Evolutionary conservation across 1,140 invertebrate species (phyloP).

Genomic region (Neodiprion virginianus): DNA sequence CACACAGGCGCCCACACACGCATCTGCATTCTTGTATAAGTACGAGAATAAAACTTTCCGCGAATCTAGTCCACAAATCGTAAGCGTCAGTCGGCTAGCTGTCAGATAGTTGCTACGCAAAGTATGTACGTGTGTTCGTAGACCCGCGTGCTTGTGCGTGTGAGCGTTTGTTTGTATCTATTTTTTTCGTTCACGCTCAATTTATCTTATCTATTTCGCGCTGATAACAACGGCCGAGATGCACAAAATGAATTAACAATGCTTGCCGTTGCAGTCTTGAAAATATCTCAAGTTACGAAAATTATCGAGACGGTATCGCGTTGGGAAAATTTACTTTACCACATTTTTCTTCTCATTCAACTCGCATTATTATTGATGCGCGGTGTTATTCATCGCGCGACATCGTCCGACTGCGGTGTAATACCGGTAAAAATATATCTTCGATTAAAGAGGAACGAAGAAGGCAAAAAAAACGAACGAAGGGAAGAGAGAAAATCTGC

Average conservation of each 20-base stretch:
- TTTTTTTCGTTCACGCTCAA: background rate
- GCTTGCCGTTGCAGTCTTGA: background rate
- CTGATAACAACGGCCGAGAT: background rate
- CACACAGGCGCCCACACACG: no score
- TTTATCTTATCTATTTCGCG: background rate
- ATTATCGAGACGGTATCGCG: background rate
- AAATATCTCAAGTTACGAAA: background rate
- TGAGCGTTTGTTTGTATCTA: no score
- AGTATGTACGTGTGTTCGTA: background rate
- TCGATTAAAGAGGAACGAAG: background rate
- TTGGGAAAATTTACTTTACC: background rate
- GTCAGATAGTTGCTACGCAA: slow-evolving; percentile 1
- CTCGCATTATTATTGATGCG: no score
- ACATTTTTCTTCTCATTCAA: background rate
- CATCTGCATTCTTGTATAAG: no score
- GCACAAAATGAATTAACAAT: background rate
- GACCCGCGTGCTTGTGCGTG: no score
- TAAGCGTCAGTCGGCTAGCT: background rate
- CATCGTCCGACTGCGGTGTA: background rate
- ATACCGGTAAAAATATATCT: background rate
- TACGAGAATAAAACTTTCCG: background rate
- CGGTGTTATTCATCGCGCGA: background rate
- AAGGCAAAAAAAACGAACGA: background rate
- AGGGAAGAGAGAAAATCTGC: background rate
- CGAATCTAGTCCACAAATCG: background rate